Percentiles rank a stretch among this genome's conserved stretches.
Evolutionary conservation across 2,113 vertebrate genomes (phyloP).

Genomic region (Archocentrus centrarchus): DNA sequence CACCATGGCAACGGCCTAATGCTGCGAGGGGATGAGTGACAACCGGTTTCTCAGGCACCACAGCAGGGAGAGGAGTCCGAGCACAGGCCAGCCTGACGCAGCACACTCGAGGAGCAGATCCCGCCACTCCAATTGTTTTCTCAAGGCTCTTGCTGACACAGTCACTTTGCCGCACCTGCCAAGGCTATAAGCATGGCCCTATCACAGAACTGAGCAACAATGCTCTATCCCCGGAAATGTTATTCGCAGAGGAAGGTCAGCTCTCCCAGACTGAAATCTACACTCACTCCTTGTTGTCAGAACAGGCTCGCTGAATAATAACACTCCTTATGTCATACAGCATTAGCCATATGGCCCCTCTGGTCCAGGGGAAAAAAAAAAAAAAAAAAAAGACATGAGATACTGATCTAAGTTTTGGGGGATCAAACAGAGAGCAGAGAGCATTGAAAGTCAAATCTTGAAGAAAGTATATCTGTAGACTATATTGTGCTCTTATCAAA

Average conservation of each 20-base stretch:
- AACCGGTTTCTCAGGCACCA: slow-evolving; percentile 48
- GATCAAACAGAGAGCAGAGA: neutral
- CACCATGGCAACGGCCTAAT: slow-evolving; percentile 77
- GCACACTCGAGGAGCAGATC: slow-evolving; percentile 58
- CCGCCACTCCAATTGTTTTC: slow-evolving; percentile 59
- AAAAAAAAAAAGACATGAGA: neutral
- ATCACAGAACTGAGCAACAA: slow-evolving; percentile 37
- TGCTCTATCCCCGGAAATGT: slow-evolving; percentile 40
- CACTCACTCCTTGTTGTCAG: neutral
- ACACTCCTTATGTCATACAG: neutral
- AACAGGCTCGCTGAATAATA: neutral
- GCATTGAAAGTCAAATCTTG: neutral
- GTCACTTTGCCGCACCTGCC: slow-evolving; percentile 60
- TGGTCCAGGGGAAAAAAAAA: neutral
- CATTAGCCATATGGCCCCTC: neutral
- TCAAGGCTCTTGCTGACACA: slow-evolving; percentile 69
- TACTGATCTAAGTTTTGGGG: neutral
- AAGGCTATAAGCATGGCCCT: slow-evolving; percentile 38
- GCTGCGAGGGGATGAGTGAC: slow-evolving; percentile 73
- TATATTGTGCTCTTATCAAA: neutral
- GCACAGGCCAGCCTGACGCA: slow-evolving; percentile 63
- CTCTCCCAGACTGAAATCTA: neutral
- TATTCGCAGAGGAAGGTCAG: slow-evolving; percentile 51
- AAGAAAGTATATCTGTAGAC: neutral
- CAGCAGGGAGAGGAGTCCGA: slow-evolving; percentile 41